Evolutionary conservation across 2,888 invertebrate genomes (phyloP), one percentile per base, ranked within the genome.

Genomic region (Phanerotoma sp.): DNA sequence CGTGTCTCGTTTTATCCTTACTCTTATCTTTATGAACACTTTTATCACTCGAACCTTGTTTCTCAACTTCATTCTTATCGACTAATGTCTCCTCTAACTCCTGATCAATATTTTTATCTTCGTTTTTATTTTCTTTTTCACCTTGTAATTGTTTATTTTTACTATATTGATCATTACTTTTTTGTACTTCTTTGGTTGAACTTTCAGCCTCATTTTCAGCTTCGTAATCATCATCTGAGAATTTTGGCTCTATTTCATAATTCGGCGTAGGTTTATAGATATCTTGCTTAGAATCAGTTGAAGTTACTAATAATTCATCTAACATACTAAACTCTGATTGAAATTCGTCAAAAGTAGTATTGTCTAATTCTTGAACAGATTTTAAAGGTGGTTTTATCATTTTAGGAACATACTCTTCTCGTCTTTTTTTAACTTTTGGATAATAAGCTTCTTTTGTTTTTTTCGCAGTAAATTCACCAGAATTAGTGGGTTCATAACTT

Each of bases 321-420:
- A 80, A 75, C 53, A 78, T 66, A 55, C 78, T 75, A 62, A 78
- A 77, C 46, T 78, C 80, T 9, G 66, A 66, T 4, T 74, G 67
- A 41, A 79, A 70, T 48, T 75, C 74, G 58, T 77, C 77, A 48
- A 79, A 67, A 44, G 75, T 64, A 30, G 74, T 73, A 18, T 77
- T 66, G 1, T 66, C 70, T 35, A 69, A 42, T 42, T 57, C 61
- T 16, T 66, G 65, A 0, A 66, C 60, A 7, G 61, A 63, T 46
- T 74, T 74, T n/a, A 77, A 56, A 2, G 74, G 73, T 3, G 69
- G 60, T 56, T 76, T 77, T 0, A 76, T 65, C 51, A 71, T 76
- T 37, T 68, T 71, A n/a, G 77, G 77, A 25, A 77, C 74, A 50
- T 77, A 77, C 42, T 77, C 77, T 57, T 77, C 77, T 25, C 74